Conservation (phyloP, 2,888 invertebrate species). For the Agrotis exclamationis region DNA sequence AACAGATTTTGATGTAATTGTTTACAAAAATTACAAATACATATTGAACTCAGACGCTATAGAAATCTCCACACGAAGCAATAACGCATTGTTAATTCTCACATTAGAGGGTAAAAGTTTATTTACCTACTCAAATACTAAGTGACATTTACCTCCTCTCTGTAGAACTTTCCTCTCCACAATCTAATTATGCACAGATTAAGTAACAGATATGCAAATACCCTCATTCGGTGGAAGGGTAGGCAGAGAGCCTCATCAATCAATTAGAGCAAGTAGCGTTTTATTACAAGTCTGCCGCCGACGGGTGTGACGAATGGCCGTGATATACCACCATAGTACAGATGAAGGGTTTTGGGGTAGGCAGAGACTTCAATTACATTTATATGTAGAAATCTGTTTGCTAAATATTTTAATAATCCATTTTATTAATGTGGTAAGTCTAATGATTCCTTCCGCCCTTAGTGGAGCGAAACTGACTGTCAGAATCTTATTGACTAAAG, state of each 20-base stretch:
- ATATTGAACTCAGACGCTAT: too few relatives aligned
- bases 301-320: slow-evolving; percentile 67
- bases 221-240: slow-evolving; percentile 31
- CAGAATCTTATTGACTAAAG: too few relatives aligned
- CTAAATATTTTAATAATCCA: too few relatives aligned
- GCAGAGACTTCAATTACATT: neutral
- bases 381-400: neutral
- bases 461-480: too few relatives aligned
- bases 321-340: slow-evolving; percentile 21
- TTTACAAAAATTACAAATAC: too few relatives aligned
- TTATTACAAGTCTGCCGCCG: slow-evolving; percentile 64
- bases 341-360: slow-evolving; percentile 7
- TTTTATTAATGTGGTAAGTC: too few relatives aligned
- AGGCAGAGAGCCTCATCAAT: slow-evolving; percentile 66
- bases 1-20: too few relatives aligned
- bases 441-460: too few relatives aligned
- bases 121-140: neutral
- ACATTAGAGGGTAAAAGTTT: neutral
- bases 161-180: slow-evolving; percentile 16
- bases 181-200: slow-evolving; percentile 41
- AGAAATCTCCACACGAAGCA: too few relatives aligned
- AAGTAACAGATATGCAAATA: slow-evolving; percentile 54
- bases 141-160: neutral
- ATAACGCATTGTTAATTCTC: too few relatives aligned
- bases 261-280: slow-evolving; percentile 74